Conservation (phyloP, 2,888 invertebrate species). For the Dicyrtomina minuta region DNA sequence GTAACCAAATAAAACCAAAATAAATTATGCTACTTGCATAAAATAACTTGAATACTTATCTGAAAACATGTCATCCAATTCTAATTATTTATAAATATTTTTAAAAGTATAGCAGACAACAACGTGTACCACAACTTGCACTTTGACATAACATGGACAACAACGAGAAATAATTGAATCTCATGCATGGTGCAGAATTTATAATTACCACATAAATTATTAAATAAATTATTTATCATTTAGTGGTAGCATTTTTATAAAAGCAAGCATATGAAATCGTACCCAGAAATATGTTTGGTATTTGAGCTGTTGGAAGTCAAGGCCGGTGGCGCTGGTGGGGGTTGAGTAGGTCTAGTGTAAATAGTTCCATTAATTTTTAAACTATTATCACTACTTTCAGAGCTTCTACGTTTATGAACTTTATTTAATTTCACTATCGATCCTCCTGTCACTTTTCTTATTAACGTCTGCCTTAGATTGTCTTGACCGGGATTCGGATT, state of each 20-base stretch:
- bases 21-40: no score
- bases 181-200: no score
- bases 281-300: conserved; percentile 8
- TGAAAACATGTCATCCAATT: not conserved
- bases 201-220: no score
- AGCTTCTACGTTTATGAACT: conserved; percentile 7
- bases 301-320: not conserved
- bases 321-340: conserved; percentile 92
- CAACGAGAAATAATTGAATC: no score
- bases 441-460: not conserved
- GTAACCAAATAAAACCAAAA: no score
- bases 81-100: no score
- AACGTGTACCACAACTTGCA: no score
- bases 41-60: not conserved
- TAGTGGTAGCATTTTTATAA: not conserved
- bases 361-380: conserved; percentile 11
- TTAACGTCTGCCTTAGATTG: not conserved
- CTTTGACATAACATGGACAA: no score
- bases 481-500: not conserved
- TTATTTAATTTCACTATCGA: not conserved
- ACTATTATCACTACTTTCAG: conserved; percentile 22
- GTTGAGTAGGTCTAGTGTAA: conserved; percentile 70
- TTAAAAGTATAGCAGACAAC: no score
- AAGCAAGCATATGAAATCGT: not conserved
- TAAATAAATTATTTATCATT: no score